Conservation (phyloP, 2,888 invertebrate species). For the Tachina lurida region DNA sequence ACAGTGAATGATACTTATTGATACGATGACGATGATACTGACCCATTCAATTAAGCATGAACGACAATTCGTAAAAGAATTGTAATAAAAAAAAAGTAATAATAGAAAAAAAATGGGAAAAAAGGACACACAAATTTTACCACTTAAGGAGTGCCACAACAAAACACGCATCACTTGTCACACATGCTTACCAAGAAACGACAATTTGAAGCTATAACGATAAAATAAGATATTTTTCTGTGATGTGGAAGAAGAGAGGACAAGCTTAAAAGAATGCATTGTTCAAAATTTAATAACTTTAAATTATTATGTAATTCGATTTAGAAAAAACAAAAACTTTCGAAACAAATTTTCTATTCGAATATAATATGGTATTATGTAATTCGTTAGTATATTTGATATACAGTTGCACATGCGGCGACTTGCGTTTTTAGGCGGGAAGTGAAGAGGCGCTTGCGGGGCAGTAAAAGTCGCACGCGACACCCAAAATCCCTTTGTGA, state of each 20-base stretch:
- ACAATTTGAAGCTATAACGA: conserved; percentile 27
- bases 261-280: conserved; percentile 24
- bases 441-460: no score
- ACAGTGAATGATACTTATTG: conserved; percentile 58
- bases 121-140: conserved; percentile 76
- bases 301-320: not conserved
- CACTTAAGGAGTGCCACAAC: conserved; percentile 82
- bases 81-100: conserved; percentile 45
- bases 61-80: conserved; percentile 73
- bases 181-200: conserved; percentile 74
- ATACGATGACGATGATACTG: conserved; percentile 72
- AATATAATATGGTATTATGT: no score
- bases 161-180: conserved; percentile 82
- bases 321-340: no score
- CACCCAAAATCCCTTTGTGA: no score
- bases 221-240: conserved; percentile 16
- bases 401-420: no score
- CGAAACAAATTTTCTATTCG: no score
- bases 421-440: no score
- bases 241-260: not conserved
- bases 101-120: conserved; percentile 57
- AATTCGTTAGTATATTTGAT: no score
- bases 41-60: conserved; percentile 83
- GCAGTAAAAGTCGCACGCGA: no score
- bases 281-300: not conserved